Base-by-base conservation (phyloP, 2,113 vertebrate genomes). In the Sminthopsis crassicaudata region DNA sequence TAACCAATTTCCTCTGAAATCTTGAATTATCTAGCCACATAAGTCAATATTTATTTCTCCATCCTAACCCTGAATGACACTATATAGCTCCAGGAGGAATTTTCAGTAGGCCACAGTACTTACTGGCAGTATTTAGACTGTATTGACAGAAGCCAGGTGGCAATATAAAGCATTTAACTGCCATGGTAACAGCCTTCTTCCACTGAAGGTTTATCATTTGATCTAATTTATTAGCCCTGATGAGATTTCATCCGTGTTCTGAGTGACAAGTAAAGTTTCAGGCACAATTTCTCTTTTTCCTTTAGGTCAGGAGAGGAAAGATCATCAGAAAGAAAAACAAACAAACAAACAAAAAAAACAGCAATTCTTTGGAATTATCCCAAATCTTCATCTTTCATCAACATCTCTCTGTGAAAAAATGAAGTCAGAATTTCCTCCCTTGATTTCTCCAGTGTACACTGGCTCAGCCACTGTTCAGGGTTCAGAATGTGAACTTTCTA, bases 221-320 rank as follows among this genome's bases (percentile, higher is more conserved):
- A n/a, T 94, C 57, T 92, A 93, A 93, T 22, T 95, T 36, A 93
- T 54, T 92, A 24, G 50, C 27, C 92, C 53, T 92, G 55, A 76
- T 50, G 42, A 16, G 8, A 90, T 46, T 90, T 94, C 67, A 92
- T 16, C 46, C 51, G 89, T 93, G 91, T 93, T 24, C 16, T 90
- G 94, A 91, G 92, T 76, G 57, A 89, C 27, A 93, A 57, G 53
- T 46, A 89, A 42, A 42, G 36, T 84, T 84, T 84, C 36, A 84
- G 67, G n/a, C 67, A 84, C n/a, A 84, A 23, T 42, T 53, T 55
- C 48, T 52, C 57, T 50, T 30, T 22, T 8, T 23, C 14, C 25
- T 19, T 24, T 30, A 90, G 36, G 16, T 84, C 67, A 84, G 19
- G 22, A 10, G 27, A 42, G n/a, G 52, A 12, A 27, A 60, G 53